Evolutionary conservation across 2,888 invertebrate genomes (phyloP), one percentile per base, ranked within the genome.

Genomic region (Lithophane socia): DNA sequence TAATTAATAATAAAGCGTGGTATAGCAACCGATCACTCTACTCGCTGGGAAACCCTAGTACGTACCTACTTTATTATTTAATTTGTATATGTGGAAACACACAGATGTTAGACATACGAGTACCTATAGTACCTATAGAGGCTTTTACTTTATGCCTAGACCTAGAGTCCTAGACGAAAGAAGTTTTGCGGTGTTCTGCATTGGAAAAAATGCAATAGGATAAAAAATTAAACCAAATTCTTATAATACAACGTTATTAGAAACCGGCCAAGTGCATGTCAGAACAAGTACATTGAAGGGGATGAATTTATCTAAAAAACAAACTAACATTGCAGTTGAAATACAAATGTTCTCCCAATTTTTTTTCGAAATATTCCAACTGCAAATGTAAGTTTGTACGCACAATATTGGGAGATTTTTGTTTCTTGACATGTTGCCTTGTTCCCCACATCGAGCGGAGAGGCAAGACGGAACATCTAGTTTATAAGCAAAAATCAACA

Each of bases 21-120:
- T 72, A 58, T 64, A 24, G 69, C 37, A 73, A 75, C 69, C 44
- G 64, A 64, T 21, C 69, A 49, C 44, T 61, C 61, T 72, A 63
- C 77, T 16, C 49, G 37, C 24, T 73, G 83, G 85, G 72, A 84
- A 84, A 64, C 68, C 82, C 83, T n/a, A n/a, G n/a, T n/a, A n/a
- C n/a, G 60, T 49, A 61, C 61, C 29, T 65, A 70, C 18, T 54
- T 3, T 61, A 56, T 65, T 75, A 69, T 69, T 67, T 73, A 29
- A 47, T 70, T 67, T 13, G 16, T 47, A 24, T 42, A 49, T 67
- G 37, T 73, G 67, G 54, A 37, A 61, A 60, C 37, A 58, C 42
- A 72, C 5, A 47, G 12, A 44, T 71, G 21, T n/a, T 18, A 18
- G n/a, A 13, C 13, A 42, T 61, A n/a, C n/a, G n/a, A n/a, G n/a